Base-by-base conservation (phyloP, 2,888 invertebrate species). In the Sphinx pinastri region DNA sequence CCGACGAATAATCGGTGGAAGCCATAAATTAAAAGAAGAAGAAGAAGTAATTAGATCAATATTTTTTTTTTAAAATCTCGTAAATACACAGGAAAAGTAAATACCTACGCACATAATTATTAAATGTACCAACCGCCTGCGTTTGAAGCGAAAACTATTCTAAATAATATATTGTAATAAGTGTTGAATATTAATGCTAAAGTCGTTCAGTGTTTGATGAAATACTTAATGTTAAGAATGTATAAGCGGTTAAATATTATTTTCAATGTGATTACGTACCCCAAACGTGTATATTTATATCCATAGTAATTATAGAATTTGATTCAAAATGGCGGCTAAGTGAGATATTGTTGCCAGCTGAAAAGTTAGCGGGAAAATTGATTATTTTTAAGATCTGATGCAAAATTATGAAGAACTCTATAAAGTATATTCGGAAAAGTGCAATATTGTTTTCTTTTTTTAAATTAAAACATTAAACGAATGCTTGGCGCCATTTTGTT, bases 141-240 rank as follows among this genome's bases (percentile, higher is more conserved):
- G 38, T 38, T 52, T 0, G 14, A 45, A 57, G 14, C 72, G 83
- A 81, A 81, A 77, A 85, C 80, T 82, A 82, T 76, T 83, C 81
- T 77, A 84, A 81, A 81, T 84, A 76, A 84, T 87, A 84, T 85
- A 88, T 89, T 87, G 84, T 88, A 87, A 80, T 90, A 90, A 91
- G 90, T 92, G 92, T 92, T 92, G 86, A 89, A 81, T 89, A 90
- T 87, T 86, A 88, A 85, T 82, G 88, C 90, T 89, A 85, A 73
- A 74, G 72, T 79, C 80, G 85, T 88, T 87, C 85, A 75, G 88
- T 90, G 88, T 91, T 88, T 86, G 83, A 54, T 60, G 60, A 69
- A 54, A 69, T 69, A 31, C 52, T 69, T 60, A 63, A 60, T 52
- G 59, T 69, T 54, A 54, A 54, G 38, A 14, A 25, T 68, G 59